phyloP scores from a whole-genome alignment of 2,888 invertebrate genomes.

The Argynnis bischoffii region DNA sequence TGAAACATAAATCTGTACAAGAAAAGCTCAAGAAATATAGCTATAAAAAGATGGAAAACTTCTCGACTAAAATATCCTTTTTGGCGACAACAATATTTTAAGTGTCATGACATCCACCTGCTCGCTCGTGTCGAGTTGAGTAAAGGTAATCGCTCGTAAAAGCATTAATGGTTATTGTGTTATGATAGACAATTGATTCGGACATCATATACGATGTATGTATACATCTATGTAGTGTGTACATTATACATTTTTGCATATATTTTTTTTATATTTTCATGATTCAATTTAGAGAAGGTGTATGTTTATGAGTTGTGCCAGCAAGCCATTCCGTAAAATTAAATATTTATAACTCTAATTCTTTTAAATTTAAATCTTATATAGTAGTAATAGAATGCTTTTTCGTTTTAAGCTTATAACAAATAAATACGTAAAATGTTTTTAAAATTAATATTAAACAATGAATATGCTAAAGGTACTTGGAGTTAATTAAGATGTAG shows the following conservation, averaged over 20 bases:
- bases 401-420: too few relatives aligned
- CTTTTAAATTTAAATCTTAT: too few relatives aligned
- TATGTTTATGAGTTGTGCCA: too few relatives aligned
- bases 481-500: not conserved
- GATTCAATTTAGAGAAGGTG: too few relatives aligned
- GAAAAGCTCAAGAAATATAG: constrained; percentile 57
- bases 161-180: constrained; percentile 12
- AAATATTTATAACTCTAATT: too few relatives aligned
- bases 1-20: constrained; percentile 74
- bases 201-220: not conserved
- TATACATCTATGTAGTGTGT: not conserved
- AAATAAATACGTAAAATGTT: too few relatives aligned
- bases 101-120: constrained; percentile 41
- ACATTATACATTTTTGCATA: too few relatives aligned
- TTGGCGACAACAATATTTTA: constrained; percentile 46
- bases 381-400: too few relatives aligned
- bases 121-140: constrained; percentile 50
- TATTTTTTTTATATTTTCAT: too few relatives aligned
- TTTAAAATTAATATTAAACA: too few relatives aligned
- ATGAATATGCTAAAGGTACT: too few relatives aligned
- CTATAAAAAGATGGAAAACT: constrained; percentile 59
- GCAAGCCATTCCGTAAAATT: too few relatives aligned
- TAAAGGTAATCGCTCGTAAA: constrained; percentile 18
- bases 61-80: constrained; percentile 69
- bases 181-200: constrained; percentile 8